Base-by-base conservation (phyloP, 2,797 vertebrate genomes). In the Clamator glandarius region DNA sequence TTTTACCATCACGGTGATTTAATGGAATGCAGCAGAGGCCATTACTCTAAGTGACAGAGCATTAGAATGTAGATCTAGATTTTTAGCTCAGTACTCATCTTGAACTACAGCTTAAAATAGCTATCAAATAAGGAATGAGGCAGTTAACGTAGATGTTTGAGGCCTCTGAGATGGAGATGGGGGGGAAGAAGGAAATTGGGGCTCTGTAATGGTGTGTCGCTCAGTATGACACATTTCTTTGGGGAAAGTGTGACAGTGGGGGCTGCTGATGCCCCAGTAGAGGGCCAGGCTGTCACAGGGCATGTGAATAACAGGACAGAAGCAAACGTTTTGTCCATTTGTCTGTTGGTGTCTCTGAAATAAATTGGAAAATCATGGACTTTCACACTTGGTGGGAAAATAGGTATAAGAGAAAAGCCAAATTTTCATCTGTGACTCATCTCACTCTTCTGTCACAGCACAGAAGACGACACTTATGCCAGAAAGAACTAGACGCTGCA, bases 71-170 rank as follows among this genome's bases (percentile, higher is more conserved):
- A 64, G 57, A 79, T 78, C 35, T 57, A 64, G 73, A 63, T 81
- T 91, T 94, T 92, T 69, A 87, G 36, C 80, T 93, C 67, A 57
- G 6, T 55, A 18, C n/a, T 92, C 20, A n/a, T 83, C 36, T 62
- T 85, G 67, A 80, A 87, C 63, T 55, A 48, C 9, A 36, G 55
- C 59, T 86, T 68, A 58, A 90, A 96, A 91, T 80, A 94, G 57
- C 75, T 93, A 29, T 74, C 29, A 48, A 79, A 79, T 39, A 67
- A 70, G 78, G 76, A 85, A 19, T n/a, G 79, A 77, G 90, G 24
- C 57, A 66, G 69, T 68, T 87, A 67, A 78, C 77, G n/a, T 19
- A 33, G 81, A 24, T 85, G 83, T 83, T 80, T 89, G 67, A 90
- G 59, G 50, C 7, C 33, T 6, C 10, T 36, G 25, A 79, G 62